Evolutionary conservation across 2,113 vertebrate genomes (phyloP), one percentile per base, ranked within the genome.

Genomic region (Carollia perspicillata): DNA sequence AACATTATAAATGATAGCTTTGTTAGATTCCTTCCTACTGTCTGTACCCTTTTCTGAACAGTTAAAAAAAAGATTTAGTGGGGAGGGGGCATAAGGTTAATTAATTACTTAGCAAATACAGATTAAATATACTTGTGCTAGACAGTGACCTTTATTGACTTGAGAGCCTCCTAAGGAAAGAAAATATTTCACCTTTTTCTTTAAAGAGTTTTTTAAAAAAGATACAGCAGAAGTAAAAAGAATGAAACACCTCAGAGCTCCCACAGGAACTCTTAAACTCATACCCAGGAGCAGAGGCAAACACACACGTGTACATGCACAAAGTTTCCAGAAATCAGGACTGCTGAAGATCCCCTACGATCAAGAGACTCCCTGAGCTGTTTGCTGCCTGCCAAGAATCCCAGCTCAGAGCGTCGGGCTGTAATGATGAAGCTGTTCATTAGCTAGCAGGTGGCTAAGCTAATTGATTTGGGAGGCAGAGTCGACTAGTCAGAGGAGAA

Each of bases 381-480:
- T 26, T 83, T 44, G 28, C 26, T 85, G 66, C 30, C 85, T 95
- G 86, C 74, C 83, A 95, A 86, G 55, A 93, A 68, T 22, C 10
- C 40, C 37, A 86, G 78, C 44, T 11, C 26, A 8, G 30, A 0
- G 2, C 18, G 1, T 51, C 33, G 35, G n/a, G 20, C 30, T 85
- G 13, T 74, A 79, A 69, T 92, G 63, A 94, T 47, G 51, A 95
- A 96, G 37, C 68, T n/a, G 6, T 94, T 93, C 37, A 69, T 93
- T 80, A 94, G 55, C 20, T 40, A 55, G 40, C 55, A 95, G 87
- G 87, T 79, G 79, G 74, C 42, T 79, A 65, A 79, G 55, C 49
- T 97, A 85, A 97, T 94, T 95, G 95, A 97, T 92, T 75, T 86
- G 71, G 49, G 90, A 93, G 42, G 33, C 49, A 49, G 55, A 16